Evolutionary conservation across 2,797 vertebrate genomes (phyloP).

Genomic region (Oryzias sinensis): DNA sequence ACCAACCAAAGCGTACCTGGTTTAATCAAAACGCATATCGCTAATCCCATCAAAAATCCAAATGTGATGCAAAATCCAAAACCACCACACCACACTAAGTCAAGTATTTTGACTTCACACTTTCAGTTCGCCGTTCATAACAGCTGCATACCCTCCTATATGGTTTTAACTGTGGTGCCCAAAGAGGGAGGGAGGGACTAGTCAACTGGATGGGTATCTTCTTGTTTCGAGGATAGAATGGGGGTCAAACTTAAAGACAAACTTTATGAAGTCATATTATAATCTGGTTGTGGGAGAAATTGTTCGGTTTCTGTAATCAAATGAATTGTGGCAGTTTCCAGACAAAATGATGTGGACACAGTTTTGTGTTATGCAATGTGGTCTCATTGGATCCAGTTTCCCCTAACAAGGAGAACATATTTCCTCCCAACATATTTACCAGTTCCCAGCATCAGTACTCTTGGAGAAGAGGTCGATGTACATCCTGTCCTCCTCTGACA

Average conservation of each 20-base stretch:
- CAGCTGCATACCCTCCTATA: conserved; percentile 5
- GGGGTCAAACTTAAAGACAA: not conserved
- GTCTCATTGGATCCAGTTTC: too few relatives aligned
- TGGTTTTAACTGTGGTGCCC: conserved; percentile 1
- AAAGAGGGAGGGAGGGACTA: not conserved
- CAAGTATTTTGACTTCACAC: conserved; percentile 32
- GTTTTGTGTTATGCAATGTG: too few relatives aligned
- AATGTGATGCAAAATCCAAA: not conserved
- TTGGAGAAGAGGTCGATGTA: too few relatives aligned
- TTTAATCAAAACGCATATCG: not conserved
- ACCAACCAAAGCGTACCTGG: not conserved
- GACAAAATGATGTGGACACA: too few relatives aligned
- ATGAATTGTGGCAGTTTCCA: too few relatives aligned
- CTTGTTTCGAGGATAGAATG: conserved; percentile 7
- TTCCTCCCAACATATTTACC: too few relatives aligned
- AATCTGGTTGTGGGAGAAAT: too few relatives aligned
- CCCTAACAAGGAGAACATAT: too few relatives aligned
- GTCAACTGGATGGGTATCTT: conserved; percentile 7
- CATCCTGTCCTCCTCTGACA: too few relatives aligned
- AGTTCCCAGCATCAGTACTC: too few relatives aligned
- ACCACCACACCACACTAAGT: not conserved
- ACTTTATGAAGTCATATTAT: too few relatives aligned
- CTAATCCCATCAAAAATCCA: not conserved
- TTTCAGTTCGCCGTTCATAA: conserved; percentile 25
- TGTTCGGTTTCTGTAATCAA: too few relatives aligned